These are phyloP conservation scores for Chrysemys picta DNA, from an alignment of 2,113 vertebrate genomes.

Conservation along the genomic window DNA sequence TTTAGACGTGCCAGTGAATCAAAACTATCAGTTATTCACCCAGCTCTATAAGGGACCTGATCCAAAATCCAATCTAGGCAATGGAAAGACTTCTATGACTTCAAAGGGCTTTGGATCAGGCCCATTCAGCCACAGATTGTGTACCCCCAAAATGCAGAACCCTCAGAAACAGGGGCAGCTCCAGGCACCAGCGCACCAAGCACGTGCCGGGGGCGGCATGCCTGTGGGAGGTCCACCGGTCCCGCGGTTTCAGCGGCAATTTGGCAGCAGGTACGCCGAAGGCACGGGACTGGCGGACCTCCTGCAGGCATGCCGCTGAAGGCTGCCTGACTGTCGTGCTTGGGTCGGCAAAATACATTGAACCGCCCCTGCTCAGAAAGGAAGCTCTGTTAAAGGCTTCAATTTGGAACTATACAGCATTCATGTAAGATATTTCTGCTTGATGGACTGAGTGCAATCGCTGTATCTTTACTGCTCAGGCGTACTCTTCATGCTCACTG, in stretches of 20 bases:
- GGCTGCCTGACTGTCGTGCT: too few species aligned
- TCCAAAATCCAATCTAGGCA: not conserved
- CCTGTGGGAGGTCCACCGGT: too few species aligned
- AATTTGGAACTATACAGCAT: not conserved
- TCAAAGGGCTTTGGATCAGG: not conserved
- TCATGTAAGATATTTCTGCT: not conserved
- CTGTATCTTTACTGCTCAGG: not conserved
- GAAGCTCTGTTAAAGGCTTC: not conserved
- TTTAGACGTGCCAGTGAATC: not conserved
- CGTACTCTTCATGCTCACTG: not conserved
- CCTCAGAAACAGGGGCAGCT: not conserved
- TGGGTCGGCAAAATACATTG: too few species aligned
- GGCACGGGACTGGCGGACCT: too few species aligned
- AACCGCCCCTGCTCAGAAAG: not conserved
- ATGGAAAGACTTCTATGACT: not conserved
- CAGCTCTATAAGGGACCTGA: not conserved
- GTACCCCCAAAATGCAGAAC: not conserved
- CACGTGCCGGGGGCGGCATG: too few species aligned
- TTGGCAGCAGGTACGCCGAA: too few species aligned
- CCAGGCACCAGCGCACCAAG: too few species aligned
- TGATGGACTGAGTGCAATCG: not conserved
- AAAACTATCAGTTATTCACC: not conserved
- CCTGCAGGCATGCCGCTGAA: too few species aligned
- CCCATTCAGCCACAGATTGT: not conserved
- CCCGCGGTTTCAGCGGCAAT: too few species aligned